These are phyloP conservation scores for Aviceda subcristata DNA, from an alignment of 2,113 vertebrate genomes.

Conservation along the genomic window DNA sequence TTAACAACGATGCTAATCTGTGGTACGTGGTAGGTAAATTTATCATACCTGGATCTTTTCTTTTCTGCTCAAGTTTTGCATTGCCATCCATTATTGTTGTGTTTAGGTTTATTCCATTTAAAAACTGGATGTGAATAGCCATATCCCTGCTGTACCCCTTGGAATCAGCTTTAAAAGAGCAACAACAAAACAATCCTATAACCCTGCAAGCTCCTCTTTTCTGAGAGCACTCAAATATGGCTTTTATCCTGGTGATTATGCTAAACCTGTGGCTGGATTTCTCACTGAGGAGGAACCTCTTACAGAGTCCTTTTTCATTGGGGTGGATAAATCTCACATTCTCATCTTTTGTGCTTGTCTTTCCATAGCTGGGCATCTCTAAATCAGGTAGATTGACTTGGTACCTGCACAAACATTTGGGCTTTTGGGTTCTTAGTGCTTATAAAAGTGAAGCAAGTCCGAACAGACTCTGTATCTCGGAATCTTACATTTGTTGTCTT, in stretches of 20 bases:
- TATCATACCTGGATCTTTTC: background rate
- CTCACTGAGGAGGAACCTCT: background rate
- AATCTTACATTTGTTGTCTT: background rate
- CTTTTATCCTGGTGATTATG: background rate
- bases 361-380: background rate
- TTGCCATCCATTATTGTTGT: background rate
- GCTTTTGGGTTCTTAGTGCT: background rate
- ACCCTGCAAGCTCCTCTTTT: background rate
- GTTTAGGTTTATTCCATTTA: background rate
- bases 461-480: background rate
- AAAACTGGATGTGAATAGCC: background rate
- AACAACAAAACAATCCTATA: background rate
- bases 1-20: accelerated
- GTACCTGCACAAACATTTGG: background rate
- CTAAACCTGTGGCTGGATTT: background rate
- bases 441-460: background rate
- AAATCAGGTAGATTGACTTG: background rate
- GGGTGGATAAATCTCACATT: background rate
- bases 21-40: background rate
- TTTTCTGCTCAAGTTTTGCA: background rate
- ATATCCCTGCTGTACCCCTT: background rate
- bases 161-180: background rate
- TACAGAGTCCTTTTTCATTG: background rate
- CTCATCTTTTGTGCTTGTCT: background rate
- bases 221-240: background rate